phyloP scores from a whole-genome alignment of 2,113 vertebrate genomes.

The Pseudois nayaur region DNA sequence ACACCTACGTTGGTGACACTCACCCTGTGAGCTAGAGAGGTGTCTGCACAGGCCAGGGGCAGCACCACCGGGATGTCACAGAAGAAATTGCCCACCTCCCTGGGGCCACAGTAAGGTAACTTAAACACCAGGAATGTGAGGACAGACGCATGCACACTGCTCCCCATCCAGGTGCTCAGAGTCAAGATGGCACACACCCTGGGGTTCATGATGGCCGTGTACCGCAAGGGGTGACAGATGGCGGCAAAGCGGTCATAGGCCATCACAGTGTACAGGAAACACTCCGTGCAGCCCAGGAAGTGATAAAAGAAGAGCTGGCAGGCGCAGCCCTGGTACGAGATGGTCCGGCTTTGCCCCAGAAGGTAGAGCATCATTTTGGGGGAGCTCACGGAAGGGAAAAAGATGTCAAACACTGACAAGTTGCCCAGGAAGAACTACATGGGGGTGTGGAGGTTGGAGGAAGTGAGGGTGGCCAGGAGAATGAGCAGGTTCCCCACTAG shows the following conservation, averaged over 20 bases:
- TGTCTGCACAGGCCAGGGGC: too few species aligned
- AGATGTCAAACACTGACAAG: constrained; percentile 75
- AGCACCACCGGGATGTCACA: too few species aligned
- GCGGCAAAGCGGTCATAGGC: constrained; percentile 75
- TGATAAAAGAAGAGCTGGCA: constrained; percentile 78
- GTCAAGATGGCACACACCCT: too few species aligned
- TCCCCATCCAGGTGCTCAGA: too few species aligned
- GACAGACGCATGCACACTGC: too few species aligned
- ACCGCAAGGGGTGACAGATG: constrained; percentile 74
- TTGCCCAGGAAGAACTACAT: constrained; percentile 81
- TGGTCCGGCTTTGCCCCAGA: constrained; percentile 34
- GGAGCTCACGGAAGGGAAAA: constrained; percentile 39
- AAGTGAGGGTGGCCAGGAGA: constrained; percentile 66
- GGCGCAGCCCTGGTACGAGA: constrained; percentile 75
- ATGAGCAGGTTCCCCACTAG: constrained; percentile 78
- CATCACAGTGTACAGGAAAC: constrained; percentile 77
- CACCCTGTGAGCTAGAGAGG: too few species aligned
- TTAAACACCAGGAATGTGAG: too few species aligned
- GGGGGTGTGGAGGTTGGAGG: constrained; percentile 72
- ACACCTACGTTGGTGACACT: too few species aligned
- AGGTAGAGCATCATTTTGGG: constrained; percentile 78
- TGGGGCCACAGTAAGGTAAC: too few species aligned
- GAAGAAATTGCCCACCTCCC: too few species aligned
- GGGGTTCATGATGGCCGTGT: constrained; percentile 69
- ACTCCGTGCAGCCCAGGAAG: constrained; percentile 52